Percentiles rank a stretch among this genome's conserved stretches.
Evolutionary conservation across 2,888 invertebrate species (phyloP).

Genomic region (Taphrorychus bicolor): DNA sequence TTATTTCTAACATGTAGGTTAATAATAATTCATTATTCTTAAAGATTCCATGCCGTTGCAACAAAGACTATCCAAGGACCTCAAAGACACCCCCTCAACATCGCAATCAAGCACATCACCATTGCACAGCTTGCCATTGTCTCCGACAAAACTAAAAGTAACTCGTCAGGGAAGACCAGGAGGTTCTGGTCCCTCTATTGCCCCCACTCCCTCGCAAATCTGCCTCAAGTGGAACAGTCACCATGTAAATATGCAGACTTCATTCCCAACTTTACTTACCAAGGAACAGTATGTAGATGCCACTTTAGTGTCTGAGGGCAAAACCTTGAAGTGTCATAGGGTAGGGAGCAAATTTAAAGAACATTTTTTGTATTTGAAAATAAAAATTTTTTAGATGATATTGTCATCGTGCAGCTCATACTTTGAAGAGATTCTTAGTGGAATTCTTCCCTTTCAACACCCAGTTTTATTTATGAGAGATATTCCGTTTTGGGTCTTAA

Average conservation of each 20-base stretch:
- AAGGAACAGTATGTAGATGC: conserved; percentile 65
- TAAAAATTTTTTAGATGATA: conserved; percentile 58
- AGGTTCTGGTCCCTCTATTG: conserved; percentile 25
- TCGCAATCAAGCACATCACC: conserved; percentile 33
- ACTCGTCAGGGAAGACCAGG: conserved; percentile 48
- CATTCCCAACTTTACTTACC: conserved; percentile 61
- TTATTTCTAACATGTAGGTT: neutral
- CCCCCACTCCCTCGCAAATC: conserved; percentile 51
- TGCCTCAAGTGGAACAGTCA: conserved; percentile 66
- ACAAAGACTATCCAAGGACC: conserved; percentile 45
- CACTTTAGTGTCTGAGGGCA: conserved; percentile 64
- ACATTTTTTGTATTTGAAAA: conserved; percentile 1
- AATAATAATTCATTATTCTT: conserved; percentile 30
- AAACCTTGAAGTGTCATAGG: conserved; percentile 64
- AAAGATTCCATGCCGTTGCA: conserved; percentile 54
- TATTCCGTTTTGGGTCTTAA: conserved; percentile 62
- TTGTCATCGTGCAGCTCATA: conserved; percentile 63
- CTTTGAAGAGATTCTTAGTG: conserved; percentile 61
- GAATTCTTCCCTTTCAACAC: conserved; percentile 60
- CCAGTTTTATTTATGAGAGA: conserved; percentile 63
- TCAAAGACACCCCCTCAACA: conserved; percentile 4
- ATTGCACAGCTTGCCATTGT: conserved; percentile 53
- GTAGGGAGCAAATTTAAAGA: too few species aligned
- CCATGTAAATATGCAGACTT: conserved; percentile 63
- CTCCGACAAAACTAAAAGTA: conserved; percentile 56